Evolutionary conservation across 2,888 invertebrate species (phyloP).

Genomic region (Thelaira solivaga): DNA sequence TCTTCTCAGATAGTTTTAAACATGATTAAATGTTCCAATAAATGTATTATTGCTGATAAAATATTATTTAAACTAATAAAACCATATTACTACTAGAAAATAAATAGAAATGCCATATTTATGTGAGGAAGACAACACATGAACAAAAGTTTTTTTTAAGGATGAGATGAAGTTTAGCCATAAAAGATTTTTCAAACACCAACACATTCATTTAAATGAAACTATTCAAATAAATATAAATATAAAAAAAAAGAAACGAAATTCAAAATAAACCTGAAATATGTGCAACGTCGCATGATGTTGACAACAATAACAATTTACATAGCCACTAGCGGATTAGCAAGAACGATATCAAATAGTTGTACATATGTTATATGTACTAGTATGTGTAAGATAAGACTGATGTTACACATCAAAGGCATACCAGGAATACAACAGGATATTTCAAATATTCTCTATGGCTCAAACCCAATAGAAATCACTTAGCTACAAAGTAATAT

Average conservation of each 20-base stretch:
- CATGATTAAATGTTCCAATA: too few species aligned
- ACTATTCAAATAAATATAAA: not conserved
- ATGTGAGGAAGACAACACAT: too few species aligned
- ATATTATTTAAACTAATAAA: too few species aligned
- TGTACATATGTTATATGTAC: too few species aligned
- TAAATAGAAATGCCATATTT: too few species aligned
- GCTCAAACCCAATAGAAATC: not conserved
- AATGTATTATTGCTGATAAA: too few species aligned
- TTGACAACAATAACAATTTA: conserved; percentile 60
- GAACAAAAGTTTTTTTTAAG: too few species aligned
- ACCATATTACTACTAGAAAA: too few species aligned
- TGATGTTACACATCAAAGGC: conserved; percentile 12
- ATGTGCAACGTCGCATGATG: conserved; percentile 68
- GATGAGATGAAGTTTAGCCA: too few species aligned
- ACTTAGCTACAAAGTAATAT: not conserved
- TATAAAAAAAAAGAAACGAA: conserved; percentile 49
- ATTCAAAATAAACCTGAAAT: conserved; percentile 64
- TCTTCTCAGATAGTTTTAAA: too few species aligned
- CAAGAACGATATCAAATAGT: conserved; percentile 2
- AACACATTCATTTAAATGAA: not conserved
- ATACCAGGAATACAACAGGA: conserved; percentile 15
- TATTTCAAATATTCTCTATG: not conserved
- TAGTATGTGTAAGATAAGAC: not conserved
- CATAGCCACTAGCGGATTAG: conserved; percentile 14
- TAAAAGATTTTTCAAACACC: not conserved